phyloP scores from a whole-genome alignment of 2,797 vertebrate genomes.

The Hapalemur alaotrensis region DNA sequence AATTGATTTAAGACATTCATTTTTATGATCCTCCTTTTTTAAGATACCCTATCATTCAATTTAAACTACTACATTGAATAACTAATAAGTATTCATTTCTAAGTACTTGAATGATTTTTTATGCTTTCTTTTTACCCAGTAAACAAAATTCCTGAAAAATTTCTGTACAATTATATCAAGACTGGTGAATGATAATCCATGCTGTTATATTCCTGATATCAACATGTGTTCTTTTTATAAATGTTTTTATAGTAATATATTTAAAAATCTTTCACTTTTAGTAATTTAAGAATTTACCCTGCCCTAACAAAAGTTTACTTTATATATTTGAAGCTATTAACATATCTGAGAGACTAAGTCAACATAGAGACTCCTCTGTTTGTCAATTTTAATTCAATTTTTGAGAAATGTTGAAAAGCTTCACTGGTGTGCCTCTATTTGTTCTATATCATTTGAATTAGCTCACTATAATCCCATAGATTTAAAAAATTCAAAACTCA shows the following conservation, averaged over 20 bases:
- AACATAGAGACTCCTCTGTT: background rate
- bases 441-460: constrained; percentile 17
- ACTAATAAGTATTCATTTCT: background rate
- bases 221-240: background rate
- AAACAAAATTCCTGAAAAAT: background rate
- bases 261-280: background rate
- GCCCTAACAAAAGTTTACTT: constrained; percentile 36
- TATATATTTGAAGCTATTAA: constrained; percentile 46
- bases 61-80: background rate
- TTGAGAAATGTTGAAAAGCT: background rate
- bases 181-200: background rate
- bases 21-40: background rate
- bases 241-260: background rate
- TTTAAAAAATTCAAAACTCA: background rate
- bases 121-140: background rate
- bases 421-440: background rate
- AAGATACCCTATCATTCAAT: background rate
- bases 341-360: background rate
- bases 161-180: background rate
- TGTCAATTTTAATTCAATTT: background rate
- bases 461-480: background rate
- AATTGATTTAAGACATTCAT: background rate
- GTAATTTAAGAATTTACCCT: background rate
- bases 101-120: background rate
- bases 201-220: background rate